Conservation (phyloP, 2,888 invertebrate genomes). For the Calephelis perditalis region DNA sequence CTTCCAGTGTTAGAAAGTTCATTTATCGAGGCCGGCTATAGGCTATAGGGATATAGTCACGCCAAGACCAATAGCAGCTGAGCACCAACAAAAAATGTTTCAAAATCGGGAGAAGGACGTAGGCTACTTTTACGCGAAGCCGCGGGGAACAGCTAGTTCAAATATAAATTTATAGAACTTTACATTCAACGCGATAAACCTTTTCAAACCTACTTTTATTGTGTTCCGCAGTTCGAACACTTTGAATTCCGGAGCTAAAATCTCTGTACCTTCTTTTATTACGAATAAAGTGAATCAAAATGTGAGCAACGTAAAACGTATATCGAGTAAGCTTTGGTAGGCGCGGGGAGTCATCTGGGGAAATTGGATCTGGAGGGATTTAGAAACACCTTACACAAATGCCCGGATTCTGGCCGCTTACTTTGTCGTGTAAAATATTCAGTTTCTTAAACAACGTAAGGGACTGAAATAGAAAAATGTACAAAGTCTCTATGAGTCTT, state of each 20-base stretch:
- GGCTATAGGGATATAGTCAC: no score
- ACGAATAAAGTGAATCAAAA: constrained; percentile 44
- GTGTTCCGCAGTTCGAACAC: constrained; percentile 3
- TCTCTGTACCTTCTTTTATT: constrained; percentile 41
- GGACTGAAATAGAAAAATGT: no score
- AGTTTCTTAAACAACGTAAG: constrained; percentile 42
- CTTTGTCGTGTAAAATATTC: constrained; percentile 56
- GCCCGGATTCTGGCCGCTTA: constrained; percentile 43
- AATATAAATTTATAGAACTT: background rate
- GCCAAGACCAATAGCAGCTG: no score
- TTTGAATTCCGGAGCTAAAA: constrained; percentile 20
- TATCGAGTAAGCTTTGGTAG: constrained; percentile 49
- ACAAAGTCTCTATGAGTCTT: no score
- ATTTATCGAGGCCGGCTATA: no score
- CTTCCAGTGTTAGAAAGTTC: no score
- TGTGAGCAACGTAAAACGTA: constrained; percentile 50
- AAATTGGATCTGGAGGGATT: constrained; percentile 68
- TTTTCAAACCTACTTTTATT: constrained; percentile 3
- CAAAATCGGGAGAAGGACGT: no score
- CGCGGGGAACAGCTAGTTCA: no score
- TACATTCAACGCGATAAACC: background rate
- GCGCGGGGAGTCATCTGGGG: constrained; percentile 50
- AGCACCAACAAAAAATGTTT: no score
- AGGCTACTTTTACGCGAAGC: no score
- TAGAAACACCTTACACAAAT: constrained; percentile 53